phyloP scores from a whole-genome alignment of 2,113 vertebrate species.

The Pterocles orientalis region DNA sequence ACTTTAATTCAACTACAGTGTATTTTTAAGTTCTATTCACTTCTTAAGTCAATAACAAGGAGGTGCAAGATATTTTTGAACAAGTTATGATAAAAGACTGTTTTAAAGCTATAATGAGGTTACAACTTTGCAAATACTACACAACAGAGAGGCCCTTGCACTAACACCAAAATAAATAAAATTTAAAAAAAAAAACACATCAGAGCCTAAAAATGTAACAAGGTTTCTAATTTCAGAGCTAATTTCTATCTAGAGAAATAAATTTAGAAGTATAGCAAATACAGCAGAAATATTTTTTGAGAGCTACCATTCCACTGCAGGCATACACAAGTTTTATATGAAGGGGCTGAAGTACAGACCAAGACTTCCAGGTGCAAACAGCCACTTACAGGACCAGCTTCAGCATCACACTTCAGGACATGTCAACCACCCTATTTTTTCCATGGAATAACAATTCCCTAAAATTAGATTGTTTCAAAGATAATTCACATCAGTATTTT shows the following conservation, averaged over 20 bases:
- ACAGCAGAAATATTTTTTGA: not conserved
- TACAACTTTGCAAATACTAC: not conserved
- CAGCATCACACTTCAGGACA: not conserved
- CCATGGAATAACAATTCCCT: not conserved
- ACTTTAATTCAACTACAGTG: not conserved
- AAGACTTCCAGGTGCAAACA: not conserved
- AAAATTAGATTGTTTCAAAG: not conserved
- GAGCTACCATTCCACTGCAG: fast-evolving
- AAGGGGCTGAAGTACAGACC: not conserved
- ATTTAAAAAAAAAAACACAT: not conserved
- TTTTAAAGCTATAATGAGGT: not conserved
- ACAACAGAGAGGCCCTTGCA: not conserved
- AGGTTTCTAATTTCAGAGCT: not conserved
- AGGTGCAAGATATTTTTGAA: not conserved
- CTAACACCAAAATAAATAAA: not conserved
- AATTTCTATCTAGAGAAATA: not conserved
- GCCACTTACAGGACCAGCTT: not conserved
- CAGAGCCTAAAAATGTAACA: not conserved
- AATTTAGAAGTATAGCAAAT: not conserved
- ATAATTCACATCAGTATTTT: not conserved
- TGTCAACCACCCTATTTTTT: not conserved
- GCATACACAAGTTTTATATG: not conserved
- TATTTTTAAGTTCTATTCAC: not conserved
- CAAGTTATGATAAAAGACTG: not conserved
- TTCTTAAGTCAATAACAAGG: not conserved